Evolutionary conservation across 2,888 invertebrate species (phyloP).

Genomic region (Saturnia pavonia): DNA sequence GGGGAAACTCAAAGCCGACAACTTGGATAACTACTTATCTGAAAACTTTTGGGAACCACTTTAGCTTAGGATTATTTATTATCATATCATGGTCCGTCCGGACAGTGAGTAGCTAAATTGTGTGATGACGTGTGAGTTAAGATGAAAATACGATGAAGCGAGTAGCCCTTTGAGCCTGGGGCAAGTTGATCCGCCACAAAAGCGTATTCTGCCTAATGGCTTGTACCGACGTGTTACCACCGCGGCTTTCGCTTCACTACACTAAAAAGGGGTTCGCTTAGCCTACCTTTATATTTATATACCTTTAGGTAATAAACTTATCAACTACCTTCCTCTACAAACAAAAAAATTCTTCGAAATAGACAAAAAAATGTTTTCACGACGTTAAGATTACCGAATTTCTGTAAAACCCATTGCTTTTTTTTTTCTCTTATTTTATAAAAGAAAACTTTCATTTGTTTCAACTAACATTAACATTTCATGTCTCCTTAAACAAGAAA

Average conservation of each 20-base stretch:
- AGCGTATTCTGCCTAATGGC: conserved; percentile 60
- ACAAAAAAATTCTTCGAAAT: background rate
- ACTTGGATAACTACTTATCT: conserved; percentile 49
- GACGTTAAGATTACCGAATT: background rate
- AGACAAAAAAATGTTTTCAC: background rate
- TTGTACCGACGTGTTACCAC: conserved; percentile 57
- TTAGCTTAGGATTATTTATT: conserved; percentile 52
- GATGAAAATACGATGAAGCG: conserved; percentile 65
- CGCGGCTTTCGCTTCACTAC: conserved; percentile 35
- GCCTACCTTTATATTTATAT: conserved; percentile 23
- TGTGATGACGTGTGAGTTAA: conserved; percentile 56
- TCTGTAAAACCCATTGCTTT: background rate
- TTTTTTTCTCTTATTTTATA: background rate
- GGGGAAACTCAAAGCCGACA: conserved; percentile 44
- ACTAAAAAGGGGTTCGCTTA: conserved; percentile 40
- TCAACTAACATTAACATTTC: background rate
- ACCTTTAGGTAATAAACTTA: background rate
- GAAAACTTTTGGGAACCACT: conserved; percentile 48
- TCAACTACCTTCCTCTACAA: background rate
- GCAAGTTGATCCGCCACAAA: conserved; percentile 62
- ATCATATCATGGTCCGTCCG: conserved; percentile 32
- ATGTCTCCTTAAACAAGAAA: background rate
- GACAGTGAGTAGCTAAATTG: conserved; percentile 48
- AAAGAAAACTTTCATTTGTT: background rate
- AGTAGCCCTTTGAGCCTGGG: conserved; percentile 57